phyloP scores from a whole-genome alignment of 2,797 vertebrate species.

The Telmatherina bonti region DNA sequence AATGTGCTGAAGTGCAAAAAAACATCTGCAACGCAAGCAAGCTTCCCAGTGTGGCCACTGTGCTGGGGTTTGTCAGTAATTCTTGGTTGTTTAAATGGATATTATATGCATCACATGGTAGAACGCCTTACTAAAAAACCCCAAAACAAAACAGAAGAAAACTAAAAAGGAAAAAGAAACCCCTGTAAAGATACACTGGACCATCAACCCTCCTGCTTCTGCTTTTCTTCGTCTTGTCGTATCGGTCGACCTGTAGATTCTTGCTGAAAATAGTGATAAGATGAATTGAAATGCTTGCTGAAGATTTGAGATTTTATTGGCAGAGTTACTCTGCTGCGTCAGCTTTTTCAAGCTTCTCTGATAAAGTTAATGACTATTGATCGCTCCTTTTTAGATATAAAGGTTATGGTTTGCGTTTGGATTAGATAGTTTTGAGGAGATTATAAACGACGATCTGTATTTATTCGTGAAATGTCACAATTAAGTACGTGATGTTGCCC shows the following conservation, averaged over 20 bases:
- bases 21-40: not conserved
- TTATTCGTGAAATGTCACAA: slow-evolving; percentile 17
- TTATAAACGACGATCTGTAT: slow-evolving; percentile 23
- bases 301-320: slow-evolving; percentile 47
- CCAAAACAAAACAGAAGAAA: no score
- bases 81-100: no score
- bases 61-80: not conserved
- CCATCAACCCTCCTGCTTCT: not conserved
- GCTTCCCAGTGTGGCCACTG: not conserved
- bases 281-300: slow-evolving; percentile 36
- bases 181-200: not conserved
- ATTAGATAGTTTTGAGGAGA: slow-evolving; percentile 24
- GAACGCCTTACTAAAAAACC: no score
- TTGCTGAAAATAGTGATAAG: slow-evolving; percentile 38
- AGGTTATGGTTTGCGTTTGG: slow-evolving; percentile 18
- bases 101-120: not conserved
- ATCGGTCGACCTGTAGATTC: slow-evolving; percentile 21
- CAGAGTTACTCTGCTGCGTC: slow-evolving; percentile 20
- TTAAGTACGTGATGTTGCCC: slow-evolving; percentile 23
- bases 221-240: not conserved
- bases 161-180: not conserved
- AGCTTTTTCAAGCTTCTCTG: slow-evolving; percentile 40
- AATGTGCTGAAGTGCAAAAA: not conserved
- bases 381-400: slow-evolving; percentile 41
- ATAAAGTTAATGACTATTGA: slow-evolving; percentile 61